Percentiles rank a stretch among this genome's conserved stretches.
Conservation (phyloP, 1,140 invertebrate genomes). For the Caenorhabditis tropicalis region DNA sequence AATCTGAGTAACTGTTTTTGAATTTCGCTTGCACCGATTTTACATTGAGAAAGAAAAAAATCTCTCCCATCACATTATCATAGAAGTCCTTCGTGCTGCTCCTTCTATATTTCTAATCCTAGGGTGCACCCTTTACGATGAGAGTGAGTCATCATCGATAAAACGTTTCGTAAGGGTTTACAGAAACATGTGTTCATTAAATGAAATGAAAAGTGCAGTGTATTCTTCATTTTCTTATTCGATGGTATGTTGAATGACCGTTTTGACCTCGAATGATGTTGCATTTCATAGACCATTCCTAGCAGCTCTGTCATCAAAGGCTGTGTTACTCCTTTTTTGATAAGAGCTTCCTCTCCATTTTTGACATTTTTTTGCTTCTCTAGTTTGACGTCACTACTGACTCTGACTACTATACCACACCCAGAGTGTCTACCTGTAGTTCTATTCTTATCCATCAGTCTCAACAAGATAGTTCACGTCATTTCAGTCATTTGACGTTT, state of each 20-base stretch:
- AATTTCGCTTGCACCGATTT: too few species aligned
- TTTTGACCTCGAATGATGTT: background rate
- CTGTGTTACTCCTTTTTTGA: background rate
- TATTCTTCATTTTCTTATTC: too few species aligned
- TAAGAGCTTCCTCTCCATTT: slow-evolving; percentile 27
- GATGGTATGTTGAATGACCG: background rate
- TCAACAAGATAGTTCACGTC: background rate
- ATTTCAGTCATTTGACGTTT: background rate
- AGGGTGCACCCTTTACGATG: too few species aligned
- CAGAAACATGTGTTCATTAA: too few species aligned
- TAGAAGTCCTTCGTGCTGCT: too few species aligned
- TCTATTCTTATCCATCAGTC: background rate
- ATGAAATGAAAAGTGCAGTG: too few species aligned
- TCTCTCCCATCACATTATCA: too few species aligned
- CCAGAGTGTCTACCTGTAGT: background rate
- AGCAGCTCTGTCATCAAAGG: background rate
- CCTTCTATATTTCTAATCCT: too few species aligned
- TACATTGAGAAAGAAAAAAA: too few species aligned
- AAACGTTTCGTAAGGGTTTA: too few species aligned
- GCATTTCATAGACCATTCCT: background rate
- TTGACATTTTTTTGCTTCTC: slow-evolving; percentile 10
- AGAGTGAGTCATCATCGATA: too few species aligned
- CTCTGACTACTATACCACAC: background rate
- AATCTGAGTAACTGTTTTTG: too few species aligned
- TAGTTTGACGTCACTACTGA: background rate